Base-by-base conservation (phyloP, 2,888 invertebrate genomes). In the Latheticus oryzae region DNA sequence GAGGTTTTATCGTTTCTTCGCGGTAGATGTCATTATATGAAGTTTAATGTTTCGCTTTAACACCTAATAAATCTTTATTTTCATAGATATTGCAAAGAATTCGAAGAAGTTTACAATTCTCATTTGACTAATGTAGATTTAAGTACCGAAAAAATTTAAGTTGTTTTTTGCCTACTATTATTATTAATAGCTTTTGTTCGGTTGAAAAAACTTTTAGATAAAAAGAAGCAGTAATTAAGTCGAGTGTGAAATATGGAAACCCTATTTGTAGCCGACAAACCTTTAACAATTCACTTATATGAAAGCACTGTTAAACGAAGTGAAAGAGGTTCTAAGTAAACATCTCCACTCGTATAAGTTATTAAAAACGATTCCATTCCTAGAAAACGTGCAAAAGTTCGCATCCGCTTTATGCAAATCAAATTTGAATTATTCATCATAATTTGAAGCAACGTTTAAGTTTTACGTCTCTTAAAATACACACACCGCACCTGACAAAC, bases 361-460 rank as follows among this genome's bases (percentile, higher is more conserved):
- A 51, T 51, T 51, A 51, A 51, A 30, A 5, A 52, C 21, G n/a
- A 8, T 11, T 50, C 52, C 42, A 42, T 13, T 35, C 48, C 24
- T 42, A 52, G 33, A 52, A 52, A 52, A 42, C 50, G 26, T 33
- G 24, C 32, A 33, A 42, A 42, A 38, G 30, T 52, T 33, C 19
- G 50, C 30, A 35, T 55, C 35, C 51, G 35, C 19, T 54, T 23
- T 33, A 56, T 43, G 48, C 54, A 54, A 54, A 47, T 60, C 32
- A 62, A 60, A 62, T 62, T 52, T 62, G 62, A 62, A 63, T 63
- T 53, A 63, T 63, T 63, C 60, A 63, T 60, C 51, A 56, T 60
- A 58, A 63, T 61, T 63, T 63, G 28, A 53, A 53, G 16, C 28
- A 43, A 60, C 57, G 53, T 60, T 57, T 52, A 53, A 33, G 47